Percentiles rank a stretch among this genome's conserved stretches.
These are phyloP conservation scores for Panonychus citri DNA, from an alignment of 1,140 invertebrate species.

Conservation along the genomic window DNA sequence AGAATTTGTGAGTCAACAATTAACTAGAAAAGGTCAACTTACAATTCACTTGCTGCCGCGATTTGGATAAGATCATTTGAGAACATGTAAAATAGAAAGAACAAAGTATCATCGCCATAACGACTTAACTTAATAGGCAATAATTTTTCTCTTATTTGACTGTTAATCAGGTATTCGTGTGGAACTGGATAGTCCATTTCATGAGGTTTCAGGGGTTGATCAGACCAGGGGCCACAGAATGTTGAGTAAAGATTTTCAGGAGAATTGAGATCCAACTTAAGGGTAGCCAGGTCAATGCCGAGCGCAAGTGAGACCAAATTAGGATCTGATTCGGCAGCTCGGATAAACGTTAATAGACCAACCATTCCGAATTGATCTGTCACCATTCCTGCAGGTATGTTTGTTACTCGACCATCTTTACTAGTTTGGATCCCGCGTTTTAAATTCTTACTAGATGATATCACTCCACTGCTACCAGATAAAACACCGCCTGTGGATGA, in stretches of 20 bases:
- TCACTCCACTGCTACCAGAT: neutral
- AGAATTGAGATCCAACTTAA: conserved; percentile 92
- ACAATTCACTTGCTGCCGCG: conserved; percentile 85
- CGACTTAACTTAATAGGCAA: conserved; percentile 80
- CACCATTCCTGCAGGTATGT: conserved; percentile 94
- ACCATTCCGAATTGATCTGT: conserved; percentile 98
- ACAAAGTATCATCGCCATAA: conserved; percentile 94
- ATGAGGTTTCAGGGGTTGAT: conserved; percentile 85
- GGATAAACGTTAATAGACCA: conserved; percentile 84
- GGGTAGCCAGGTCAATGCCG: conserved; percentile 84
- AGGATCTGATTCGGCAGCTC: conserved; percentile 85
- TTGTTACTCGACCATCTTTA: conserved; percentile 68
- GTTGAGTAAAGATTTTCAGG: conserved; percentile 78
- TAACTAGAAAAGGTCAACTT: conserved; percentile 28
- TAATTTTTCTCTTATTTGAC: conserved; percentile 39
- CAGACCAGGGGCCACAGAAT: conserved; percentile 94
- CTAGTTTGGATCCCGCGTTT: conserved; percentile 76
- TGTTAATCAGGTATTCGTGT: conserved; percentile 90
- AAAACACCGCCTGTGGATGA: neutral
- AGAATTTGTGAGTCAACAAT: neutral
- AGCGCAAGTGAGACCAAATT: conserved; percentile 82
- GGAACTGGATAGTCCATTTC: conserved; percentile 96
- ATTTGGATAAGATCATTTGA: conserved; percentile 91
- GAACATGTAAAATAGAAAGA: conserved; percentile 98
- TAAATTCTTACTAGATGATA: conserved; percentile 17